phyloP scores from a whole-genome alignment of 2,797 vertebrate genomes.

The Pseudochirops cupreus region DNA sequence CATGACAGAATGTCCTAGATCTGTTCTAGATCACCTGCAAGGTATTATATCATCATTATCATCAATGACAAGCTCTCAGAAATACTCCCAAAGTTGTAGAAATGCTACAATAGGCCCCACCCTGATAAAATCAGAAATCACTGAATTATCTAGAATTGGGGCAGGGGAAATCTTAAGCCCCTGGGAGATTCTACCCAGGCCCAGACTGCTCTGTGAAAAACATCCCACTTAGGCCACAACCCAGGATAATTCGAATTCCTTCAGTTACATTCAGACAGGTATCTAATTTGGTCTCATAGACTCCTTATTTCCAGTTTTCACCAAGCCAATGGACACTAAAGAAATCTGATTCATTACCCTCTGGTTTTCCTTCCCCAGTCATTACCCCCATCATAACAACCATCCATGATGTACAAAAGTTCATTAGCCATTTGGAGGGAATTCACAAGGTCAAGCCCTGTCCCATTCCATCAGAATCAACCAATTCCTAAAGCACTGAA shows the following conservation, averaged over 20 bases:
- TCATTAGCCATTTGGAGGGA: background rate
- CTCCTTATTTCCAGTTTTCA: background rate
- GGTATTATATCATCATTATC: too few species aligned
- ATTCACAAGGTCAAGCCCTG: background rate
- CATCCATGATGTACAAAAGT: background rate
- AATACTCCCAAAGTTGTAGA: too few species aligned
- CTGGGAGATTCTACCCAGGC: background rate
- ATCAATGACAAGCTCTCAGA: too few species aligned
- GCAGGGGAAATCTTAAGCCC: background rate
- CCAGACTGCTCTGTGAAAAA: background rate
- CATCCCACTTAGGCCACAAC: background rate
- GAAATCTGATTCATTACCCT: background rate
- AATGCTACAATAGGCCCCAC: background rate
- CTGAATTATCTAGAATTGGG: background rate
- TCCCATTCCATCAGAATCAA: background rate
- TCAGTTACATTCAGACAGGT: background rate
- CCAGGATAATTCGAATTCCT: background rate
- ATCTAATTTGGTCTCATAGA: background rate
- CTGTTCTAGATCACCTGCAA: too few species aligned
- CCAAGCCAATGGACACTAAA: background rate
- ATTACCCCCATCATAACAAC: conserved; percentile 2
- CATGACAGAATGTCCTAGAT: too few species aligned
- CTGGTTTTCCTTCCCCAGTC: background rate
- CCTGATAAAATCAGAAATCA: background rate
- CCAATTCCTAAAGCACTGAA: conserved; percentile 6